Evolutionary conservation across 2,113 vertebrate genomes (phyloP).

Genomic region (Cavia aperea): DNA sequence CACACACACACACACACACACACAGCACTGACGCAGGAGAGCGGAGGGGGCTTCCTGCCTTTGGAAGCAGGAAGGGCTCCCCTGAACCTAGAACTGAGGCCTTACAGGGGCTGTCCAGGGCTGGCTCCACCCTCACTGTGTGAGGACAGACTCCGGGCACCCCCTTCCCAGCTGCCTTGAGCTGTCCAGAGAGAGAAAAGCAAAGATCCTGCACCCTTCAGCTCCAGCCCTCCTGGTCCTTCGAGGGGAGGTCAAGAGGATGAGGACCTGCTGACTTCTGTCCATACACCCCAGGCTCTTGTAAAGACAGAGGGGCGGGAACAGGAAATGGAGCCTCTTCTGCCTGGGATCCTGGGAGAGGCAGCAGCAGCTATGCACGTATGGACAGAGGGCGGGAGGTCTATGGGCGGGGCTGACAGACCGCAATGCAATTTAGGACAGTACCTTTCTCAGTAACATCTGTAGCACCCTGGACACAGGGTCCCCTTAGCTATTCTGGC

Average conservation of each 20-base stretch:
- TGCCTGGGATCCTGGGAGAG: background rate
- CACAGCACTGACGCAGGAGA: background rate
- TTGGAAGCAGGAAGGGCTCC: background rate
- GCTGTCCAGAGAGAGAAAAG: background rate
- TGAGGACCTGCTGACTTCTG: background rate
- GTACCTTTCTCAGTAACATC: background rate
- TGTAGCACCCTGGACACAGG: background rate
- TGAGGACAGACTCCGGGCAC: background rate
- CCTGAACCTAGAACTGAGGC: background rate
- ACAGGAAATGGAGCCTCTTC: background rate
- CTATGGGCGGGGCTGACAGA: background rate
- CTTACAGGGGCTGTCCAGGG: background rate
- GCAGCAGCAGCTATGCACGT: background rate
- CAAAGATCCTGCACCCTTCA: background rate
- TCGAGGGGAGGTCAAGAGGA: background rate
- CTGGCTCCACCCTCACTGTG: background rate
- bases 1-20: background rate
- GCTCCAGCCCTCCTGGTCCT: background rate
- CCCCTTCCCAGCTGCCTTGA: background rate
- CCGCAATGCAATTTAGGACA: background rate
- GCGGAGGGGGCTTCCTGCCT: background rate
- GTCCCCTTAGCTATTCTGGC: background rate
- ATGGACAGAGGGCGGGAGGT: background rate
- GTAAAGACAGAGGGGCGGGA: background rate
- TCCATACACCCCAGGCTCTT: background rate